Conservation (phyloP, 2,888 invertebrate species). For the Tetragonisca angustula region DNA sequence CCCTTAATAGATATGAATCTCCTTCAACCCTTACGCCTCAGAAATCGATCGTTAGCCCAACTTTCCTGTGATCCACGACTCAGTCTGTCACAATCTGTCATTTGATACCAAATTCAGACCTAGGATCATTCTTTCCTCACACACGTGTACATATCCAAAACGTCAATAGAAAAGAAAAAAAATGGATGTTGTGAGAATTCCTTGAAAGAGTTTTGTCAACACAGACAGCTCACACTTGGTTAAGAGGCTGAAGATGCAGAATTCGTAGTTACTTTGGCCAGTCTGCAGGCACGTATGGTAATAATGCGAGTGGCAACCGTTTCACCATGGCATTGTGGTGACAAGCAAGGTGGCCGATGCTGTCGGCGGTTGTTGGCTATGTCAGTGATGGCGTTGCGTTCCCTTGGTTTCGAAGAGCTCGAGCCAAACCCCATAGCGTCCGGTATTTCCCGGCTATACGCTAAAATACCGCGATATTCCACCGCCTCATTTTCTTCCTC, state of each 20-base stretch:
- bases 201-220: not conserved
- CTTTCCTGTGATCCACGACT: no score
- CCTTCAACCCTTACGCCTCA: no score
- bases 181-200: not conserved
- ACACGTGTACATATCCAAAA: no score
- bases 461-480: constrained; percentile 52
- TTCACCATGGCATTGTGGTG: constrained; percentile 57
- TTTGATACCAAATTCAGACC: no score
- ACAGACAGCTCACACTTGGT: no score
- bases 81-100: no score
- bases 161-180: no score
- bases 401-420: not conserved
- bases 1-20: no score
- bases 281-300: constrained; percentile 59
- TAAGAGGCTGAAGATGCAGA: not conserved
- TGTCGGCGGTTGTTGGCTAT: constrained; percentile 31
- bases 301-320: constrained; percentile 59
- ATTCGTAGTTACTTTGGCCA: constrained; percentile 52
- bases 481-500: constrained; percentile 41
- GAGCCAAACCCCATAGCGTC: constrained; percentile 6
- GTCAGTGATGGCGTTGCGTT: constrained; percentile 34
- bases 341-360: constrained; percentile 48
- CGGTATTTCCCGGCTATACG: constrained; percentile 16
- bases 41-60: no score
- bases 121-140: no score